phyloP scores from a whole-genome alignment of 2,888 invertebrate genomes.

The Nemurella pictetii region DNA sequence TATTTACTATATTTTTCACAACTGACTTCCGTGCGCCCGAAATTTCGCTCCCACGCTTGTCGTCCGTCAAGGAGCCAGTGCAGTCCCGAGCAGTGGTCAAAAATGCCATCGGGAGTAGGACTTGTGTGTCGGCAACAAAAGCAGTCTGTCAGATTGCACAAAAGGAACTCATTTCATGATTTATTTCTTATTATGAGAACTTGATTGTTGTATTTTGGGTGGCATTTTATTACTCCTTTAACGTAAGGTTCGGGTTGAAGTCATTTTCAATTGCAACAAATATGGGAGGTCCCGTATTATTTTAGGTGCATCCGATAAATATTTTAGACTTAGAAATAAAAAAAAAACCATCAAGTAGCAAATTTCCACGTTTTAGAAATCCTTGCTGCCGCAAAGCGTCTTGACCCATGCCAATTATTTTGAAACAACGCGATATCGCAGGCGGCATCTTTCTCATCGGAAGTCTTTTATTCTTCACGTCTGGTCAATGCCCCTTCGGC shows the following conservation, averaged over 20 bases:
- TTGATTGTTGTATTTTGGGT: not conserved
- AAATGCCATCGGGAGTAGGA: not conserved
- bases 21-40: not conserved
- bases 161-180: not conserved
- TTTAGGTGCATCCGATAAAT: no score
- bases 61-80: not conserved
- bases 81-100: not conserved
- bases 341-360: no score
- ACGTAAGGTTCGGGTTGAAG: not conserved
- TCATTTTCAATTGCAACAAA: not conserved
- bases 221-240: not conserved
- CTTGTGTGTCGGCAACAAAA: not conserved
- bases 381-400: no score
- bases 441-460: not conserved
- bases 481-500: not conserved
- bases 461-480: not conserved
- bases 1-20: not conserved
- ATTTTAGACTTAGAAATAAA: no score
- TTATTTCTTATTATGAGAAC: not conserved
- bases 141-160: not conserved
- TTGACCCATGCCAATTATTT: no score
- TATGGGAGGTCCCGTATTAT: not conserved
- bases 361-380: no score
- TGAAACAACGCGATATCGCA: not conserved
- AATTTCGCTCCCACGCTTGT: constrained; percentile 20